Percentiles rank a stretch among this genome's conserved stretches.
Evolutionary conservation across 2,113 vertebrate species (phyloP).

Genomic region (Trinectes maculatus): DNA sequence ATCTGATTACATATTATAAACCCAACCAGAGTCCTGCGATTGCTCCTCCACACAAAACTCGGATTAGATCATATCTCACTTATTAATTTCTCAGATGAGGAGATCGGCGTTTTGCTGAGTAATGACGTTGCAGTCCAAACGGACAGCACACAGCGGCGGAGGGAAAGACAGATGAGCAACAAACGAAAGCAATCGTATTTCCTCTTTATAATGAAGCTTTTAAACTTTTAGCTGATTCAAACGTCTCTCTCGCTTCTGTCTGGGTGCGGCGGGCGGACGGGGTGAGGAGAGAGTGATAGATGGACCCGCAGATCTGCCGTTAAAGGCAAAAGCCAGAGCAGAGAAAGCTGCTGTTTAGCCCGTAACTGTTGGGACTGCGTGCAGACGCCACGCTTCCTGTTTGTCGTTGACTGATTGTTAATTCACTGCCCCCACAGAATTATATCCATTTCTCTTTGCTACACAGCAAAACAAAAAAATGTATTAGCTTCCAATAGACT

Average conservation of each 20-base stretch:
- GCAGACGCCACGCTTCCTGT: conserved; percentile 43
- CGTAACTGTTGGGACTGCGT: conserved; percentile 53
- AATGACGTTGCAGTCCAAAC: conserved; percentile 57
- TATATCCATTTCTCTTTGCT: conserved; percentile 46
- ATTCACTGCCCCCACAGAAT: conserved; percentile 43
- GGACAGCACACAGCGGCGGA: conserved; percentile 37
- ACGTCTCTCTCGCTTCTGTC: conserved; percentile 48
- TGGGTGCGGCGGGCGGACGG: conserved; percentile 30
- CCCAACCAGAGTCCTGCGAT: not conserved
- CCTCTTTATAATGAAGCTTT: conserved; percentile 75
- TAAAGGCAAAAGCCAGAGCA: conserved; percentile 44
- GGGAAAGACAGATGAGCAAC: conserved; percentile 58
- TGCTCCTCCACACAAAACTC: conserved; percentile 12
- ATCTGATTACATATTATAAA: conserved; percentile 40
- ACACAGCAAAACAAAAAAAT: conserved; percentile 40
- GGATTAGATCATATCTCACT: conserved; percentile 48
- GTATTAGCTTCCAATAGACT: conserved; percentile 57
- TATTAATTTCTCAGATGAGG: conserved; percentile 56
- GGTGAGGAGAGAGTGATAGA: conserved; percentile 73
- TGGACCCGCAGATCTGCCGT: conserved; percentile 49
- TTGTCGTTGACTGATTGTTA: conserved; percentile 53
- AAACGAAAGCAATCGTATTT: conserved; percentile 71
- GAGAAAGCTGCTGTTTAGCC: conserved; percentile 50
- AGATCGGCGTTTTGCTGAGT: conserved; percentile 57
- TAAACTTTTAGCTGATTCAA: conserved; percentile 81